phyloP scores from a whole-genome alignment of 2,797 vertebrate species.

The Chelmon rostratus region DNA sequence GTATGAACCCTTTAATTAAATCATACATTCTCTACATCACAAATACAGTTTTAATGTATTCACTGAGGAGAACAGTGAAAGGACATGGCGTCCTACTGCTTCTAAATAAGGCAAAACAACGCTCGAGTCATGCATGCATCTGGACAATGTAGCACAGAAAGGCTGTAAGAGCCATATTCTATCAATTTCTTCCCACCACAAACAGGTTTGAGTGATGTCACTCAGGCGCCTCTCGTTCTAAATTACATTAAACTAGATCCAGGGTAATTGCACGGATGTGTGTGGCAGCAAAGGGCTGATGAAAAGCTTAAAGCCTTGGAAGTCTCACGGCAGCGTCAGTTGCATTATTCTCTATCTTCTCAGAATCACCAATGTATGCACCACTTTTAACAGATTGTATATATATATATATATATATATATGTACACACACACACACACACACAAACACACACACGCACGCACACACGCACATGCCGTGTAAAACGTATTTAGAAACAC shows the following conservation, averaged over 20 bases:
- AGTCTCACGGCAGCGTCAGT: slow-evolving; percentile 11
- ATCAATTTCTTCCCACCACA: not conserved
- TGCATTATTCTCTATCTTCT: slow-evolving; percentile 18
- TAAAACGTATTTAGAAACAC: no score
- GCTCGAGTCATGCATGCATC: not conserved
- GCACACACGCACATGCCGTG: no score
- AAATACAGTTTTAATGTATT: not conserved
- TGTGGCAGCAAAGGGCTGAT: not conserved
- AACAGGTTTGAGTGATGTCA: not conserved
- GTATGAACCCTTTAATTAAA: slow-evolving; percentile 6
- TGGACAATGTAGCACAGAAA: not conserved
- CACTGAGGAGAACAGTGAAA: not conserved
- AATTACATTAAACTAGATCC: not conserved
- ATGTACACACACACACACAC: no score
- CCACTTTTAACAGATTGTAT: not conserved
- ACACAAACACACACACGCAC: no score
- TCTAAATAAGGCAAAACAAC: not conserved
- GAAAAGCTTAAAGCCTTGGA: not conserved
- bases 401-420: no score
- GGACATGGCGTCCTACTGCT: not conserved
- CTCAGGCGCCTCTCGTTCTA: not conserved
- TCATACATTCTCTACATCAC: slow-evolving; percentile 4
- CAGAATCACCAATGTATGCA: slow-evolving; percentile 22
- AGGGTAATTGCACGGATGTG: not conserved
- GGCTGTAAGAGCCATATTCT: not conserved